These are phyloP conservation scores for Glyphotaelius pellucidus DNA, from an alignment of 2,888 invertebrate species.

Conservation along the genomic window DNA sequence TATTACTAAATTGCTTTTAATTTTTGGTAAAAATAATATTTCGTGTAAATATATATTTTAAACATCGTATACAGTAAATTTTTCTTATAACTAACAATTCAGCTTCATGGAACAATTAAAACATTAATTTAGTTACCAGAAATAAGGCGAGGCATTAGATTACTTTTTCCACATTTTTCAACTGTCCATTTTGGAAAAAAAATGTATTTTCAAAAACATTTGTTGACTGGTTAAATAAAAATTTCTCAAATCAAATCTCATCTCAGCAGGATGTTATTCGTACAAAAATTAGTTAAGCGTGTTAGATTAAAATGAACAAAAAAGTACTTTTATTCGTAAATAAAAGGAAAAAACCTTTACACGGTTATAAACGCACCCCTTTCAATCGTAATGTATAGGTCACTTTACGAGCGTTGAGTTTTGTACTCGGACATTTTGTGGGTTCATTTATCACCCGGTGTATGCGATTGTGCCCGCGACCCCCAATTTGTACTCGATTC, in stretches of 20 bases:
- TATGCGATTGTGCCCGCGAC: slow-evolving; percentile 41
- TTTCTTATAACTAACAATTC: no score
- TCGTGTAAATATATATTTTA: no score
- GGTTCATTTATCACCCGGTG: slow-evolving; percentile 53
- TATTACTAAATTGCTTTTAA: no score
- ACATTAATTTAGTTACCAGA: no score
- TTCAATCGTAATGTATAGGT: slow-evolving; percentile 56
- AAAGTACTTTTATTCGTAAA: not conserved
- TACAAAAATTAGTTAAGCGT: no score
- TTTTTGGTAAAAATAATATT: no score
- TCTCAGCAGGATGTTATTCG: not conserved
- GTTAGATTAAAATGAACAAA: not conserved
- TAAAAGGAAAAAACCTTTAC: not conserved
- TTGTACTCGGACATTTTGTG: slow-evolving; percentile 48
- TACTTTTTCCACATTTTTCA: no score
- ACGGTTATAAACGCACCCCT: not conserved
- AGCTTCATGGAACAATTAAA: no score
- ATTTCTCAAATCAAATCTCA: not conserved
- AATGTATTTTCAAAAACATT: no score
- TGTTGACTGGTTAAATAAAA: not conserved
- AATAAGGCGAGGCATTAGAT: no score
- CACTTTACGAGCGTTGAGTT: slow-evolving; percentile 56
- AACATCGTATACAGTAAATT: no score
- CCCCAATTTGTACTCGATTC: slow-evolving; percentile 48
- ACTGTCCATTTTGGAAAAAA: no score